Conservation (phyloP, 2,888 invertebrate genomes). For the Polydrusus cervinus region DNA sequence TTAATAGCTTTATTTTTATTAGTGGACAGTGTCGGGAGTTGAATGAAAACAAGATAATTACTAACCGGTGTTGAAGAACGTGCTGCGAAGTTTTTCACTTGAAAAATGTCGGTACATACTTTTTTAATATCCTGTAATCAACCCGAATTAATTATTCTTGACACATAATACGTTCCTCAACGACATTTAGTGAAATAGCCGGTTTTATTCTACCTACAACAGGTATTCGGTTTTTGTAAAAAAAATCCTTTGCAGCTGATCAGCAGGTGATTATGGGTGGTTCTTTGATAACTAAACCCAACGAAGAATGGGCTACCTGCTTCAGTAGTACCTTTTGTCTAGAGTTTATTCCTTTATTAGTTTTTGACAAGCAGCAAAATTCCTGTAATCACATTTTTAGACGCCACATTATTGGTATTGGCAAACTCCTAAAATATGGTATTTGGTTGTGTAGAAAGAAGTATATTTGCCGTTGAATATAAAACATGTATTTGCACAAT, state of each 20-base stretch:
- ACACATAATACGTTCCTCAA: conserved; percentile 21
- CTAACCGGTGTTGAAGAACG: no score
- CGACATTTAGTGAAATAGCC: conserved; percentile 33
- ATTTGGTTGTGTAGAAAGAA: no score
- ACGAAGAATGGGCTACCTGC: conserved; percentile 45
- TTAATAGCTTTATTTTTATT: no score
- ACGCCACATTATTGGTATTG: no score
- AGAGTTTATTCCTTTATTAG: conserved; percentile 13
- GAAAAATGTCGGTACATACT: conserved; percentile 3
- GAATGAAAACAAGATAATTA: no score
- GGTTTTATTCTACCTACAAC: conserved; percentile 41
- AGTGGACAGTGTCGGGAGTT: no score
- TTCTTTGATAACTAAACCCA: conserved; percentile 51
- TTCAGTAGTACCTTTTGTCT: conserved; percentile 17
- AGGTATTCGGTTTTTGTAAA: conserved; percentile 52
- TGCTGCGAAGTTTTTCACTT: neutral
- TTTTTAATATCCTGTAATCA: conserved; percentile 23
- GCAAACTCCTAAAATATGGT: no score
- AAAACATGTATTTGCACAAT: no score
- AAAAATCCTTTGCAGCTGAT: conserved; percentile 57
- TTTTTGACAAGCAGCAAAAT: no score
- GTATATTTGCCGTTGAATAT: no score
- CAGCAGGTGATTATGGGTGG: conserved; percentile 57
- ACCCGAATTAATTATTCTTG: conserved; percentile 19
- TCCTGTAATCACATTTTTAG: no score